These are phyloP conservation scores for Leptinotarsa defecta DNA, from an alignment of 1,140 invertebrate species.

Conservation along the genomic window DNA sequence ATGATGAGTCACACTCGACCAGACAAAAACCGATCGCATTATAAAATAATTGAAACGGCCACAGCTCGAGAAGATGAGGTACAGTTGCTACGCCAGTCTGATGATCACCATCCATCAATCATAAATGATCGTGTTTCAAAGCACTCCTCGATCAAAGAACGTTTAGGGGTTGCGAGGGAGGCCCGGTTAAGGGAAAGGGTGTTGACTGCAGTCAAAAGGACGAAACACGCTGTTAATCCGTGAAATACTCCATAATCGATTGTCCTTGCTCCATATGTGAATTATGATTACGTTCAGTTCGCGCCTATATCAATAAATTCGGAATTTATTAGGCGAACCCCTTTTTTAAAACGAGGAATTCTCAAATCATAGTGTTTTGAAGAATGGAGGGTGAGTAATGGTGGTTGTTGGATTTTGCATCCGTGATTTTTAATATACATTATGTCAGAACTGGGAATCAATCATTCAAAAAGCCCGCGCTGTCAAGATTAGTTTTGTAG, in stretches of 20 bases:
- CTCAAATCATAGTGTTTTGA: background rate
- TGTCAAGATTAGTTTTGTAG: too few relatives aligned
- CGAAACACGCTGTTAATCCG: conserved; percentile 24
- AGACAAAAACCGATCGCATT: background rate
- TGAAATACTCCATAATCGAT: conserved; percentile 25
- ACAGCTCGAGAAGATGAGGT: conserved; percentile 5
- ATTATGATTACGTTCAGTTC: background rate
- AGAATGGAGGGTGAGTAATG: background rate
- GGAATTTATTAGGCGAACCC: conserved; percentile 8
- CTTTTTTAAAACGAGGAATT: background rate
- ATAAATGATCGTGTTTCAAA: conserved; percentile 12
- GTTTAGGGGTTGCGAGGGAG: conserved; percentile 10
- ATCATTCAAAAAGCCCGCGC: too few relatives aligned
- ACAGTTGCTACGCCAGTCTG: background rate
- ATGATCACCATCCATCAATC: conserved; percentile 20
- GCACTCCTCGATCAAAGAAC: conserved; percentile 15
- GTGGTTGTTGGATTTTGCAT: too few relatives aligned
- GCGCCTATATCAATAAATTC: conserved; percentile 7
- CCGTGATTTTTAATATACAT: too few relatives aligned
- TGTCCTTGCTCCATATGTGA: conserved; percentile 16
- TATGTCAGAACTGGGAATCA: too few relatives aligned
- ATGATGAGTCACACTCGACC: conserved; percentile 5
- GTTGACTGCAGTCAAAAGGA: conserved; percentile 11
- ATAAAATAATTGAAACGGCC: conserved; percentile 21
- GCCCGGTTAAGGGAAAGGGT: conserved; percentile 14